Base-by-base conservation (phyloP, 2,888 invertebrate genomes). In the Aradus depressus region DNA sequence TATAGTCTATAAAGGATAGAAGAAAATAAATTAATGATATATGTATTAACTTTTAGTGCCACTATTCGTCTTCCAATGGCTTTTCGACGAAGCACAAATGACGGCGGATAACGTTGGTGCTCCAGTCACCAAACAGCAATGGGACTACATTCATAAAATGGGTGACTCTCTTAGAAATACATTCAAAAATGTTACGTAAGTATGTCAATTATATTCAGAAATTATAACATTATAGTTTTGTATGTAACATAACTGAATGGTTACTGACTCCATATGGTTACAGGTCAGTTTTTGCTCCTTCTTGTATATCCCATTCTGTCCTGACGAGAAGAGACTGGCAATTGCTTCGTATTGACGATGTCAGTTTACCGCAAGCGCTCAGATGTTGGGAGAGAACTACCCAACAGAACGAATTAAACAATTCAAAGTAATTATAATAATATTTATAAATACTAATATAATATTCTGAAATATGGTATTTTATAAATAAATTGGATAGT, bases 41-140 rank as follows among this genome's bases (percentile, higher is more conserved):
- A n/a, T n/a, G n/a, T 35, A 14, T 31, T 44, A 6, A 32, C 50
- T 64, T 67, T 35, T 67, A 80, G 92, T 87, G 44, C 90, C 92
- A 0, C 73, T 93, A 22, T 95, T 93, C 66, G 83, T 95, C 21
- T 89, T 93, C 66, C 93, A 93, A 75, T 92, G 91, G 80, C 73
- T 93, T 44, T 93, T 91, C 67, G 93, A 95, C 66, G 91, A 92
- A 64, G 92, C 92, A 3, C 93, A 93, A 71, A 81, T 95, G 75
- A 81, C 86, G 25, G 90, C 87, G 0, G 90, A 91, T 66, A 92
- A 92, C 62, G 88, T 93, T 2, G 86, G 88, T 0, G 81, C 88
- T 0, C 91, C 91, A 1, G 81, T 87, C 2, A 84, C 89, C 12
- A 84, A 87, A 49, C 81, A 85, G 53, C 92, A 93, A 63, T 93